Conservation (phyloP, 2,888 invertebrate species). For the Orgyia antiqua region DNA sequence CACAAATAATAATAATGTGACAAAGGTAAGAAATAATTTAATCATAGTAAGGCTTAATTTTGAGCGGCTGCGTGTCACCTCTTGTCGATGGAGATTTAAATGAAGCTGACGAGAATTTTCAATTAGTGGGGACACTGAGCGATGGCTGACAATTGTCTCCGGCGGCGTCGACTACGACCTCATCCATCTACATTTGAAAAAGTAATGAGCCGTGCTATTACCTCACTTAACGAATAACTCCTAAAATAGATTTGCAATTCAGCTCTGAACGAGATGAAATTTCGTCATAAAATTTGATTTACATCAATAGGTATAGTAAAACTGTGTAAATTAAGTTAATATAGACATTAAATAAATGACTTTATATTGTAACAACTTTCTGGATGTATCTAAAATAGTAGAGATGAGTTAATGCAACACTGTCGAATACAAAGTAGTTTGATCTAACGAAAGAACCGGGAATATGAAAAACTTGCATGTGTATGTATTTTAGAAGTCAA, state of each 20-base stretch:
- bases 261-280: constrained; percentile 5
- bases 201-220: constrained; percentile 73
- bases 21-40: constrained; percentile 29
- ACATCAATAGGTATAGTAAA: no score
- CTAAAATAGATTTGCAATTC: constrained; percentile 35
- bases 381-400: no score
- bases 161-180: constrained; percentile 54
- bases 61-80: constrained; percentile 47
- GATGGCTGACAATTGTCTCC: constrained; percentile 71
- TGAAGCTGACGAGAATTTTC: constrained; percentile 70
- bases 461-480: no score
- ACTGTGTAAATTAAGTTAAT: no score
- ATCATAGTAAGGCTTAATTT: constrained; percentile 44
- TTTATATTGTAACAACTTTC: no score
- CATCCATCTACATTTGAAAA: constrained; percentile 75
- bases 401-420: no score
- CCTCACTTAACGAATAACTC: constrained; percentile 62
- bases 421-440: no score
- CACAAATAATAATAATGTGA: no score
- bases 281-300: no score
- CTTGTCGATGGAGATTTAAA: constrained; percentile 68
- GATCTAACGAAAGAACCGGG: no score
- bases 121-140: constrained; percentile 74
- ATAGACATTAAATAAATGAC: no score
- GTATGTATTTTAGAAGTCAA: no score